Evolutionary conservation across 2,888 invertebrate genomes (phyloP).

Genomic region (Iphiclides podalirius): DNA sequence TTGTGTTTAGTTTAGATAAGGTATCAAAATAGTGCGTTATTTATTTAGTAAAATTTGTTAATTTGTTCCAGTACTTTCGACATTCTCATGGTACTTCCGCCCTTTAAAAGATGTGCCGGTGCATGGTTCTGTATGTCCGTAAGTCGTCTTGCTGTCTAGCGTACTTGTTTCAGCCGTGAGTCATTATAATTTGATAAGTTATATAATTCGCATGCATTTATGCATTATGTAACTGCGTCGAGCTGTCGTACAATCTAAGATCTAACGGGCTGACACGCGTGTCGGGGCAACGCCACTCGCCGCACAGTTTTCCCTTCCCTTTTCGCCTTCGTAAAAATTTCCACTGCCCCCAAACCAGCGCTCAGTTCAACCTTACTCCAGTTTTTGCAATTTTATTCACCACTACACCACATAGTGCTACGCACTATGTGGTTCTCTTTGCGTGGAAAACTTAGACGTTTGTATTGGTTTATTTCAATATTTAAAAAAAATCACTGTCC

Average conservation of each 20-base stretch:
- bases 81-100: too few species aligned
- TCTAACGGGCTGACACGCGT: background rate
- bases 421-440: background rate
- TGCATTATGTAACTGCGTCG: background rate
- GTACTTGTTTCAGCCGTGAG: too few species aligned
- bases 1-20: too few species aligned
- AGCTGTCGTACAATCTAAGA: background rate
- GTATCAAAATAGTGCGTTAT: too few species aligned
- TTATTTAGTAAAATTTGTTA: too few species aligned
- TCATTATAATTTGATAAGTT: background rate
- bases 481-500: too few species aligned
- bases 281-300: slow-evolving; percentile 1
- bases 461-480: too few species aligned
- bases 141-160: too few species aligned
- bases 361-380: slow-evolving; percentile 3
- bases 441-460: background rate
- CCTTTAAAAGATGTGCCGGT: too few species aligned
- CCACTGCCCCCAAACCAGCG: background rate
- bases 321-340: slow-evolving; percentile 16
- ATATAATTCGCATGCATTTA: background rate
- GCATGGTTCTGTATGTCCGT: too few species aligned
- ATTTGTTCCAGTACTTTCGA: too few species aligned
- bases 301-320: slow-evolving; percentile 13
- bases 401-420: too few species aligned
- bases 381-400: background rate